Evolutionary conservation across 2,888 invertebrate genomes (phyloP), one percentile per base, ranked within the genome.

Genomic region (Lypha dubia): DNA sequence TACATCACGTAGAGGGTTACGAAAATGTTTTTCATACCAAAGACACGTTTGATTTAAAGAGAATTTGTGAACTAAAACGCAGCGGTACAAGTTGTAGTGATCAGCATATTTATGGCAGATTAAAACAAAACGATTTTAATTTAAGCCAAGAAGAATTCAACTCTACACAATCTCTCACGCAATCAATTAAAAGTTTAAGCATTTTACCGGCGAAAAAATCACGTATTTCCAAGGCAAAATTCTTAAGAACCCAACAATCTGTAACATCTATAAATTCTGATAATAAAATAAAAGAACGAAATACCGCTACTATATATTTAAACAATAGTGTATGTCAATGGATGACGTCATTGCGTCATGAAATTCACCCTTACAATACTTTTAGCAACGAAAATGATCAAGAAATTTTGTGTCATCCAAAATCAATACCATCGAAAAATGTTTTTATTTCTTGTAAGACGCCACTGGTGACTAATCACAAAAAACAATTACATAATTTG

Each of bases 1-100:
- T 92, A 24, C 92, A 92, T 86, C 91, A 92, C 85, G 91, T 92
- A 51, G 91, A 90, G 49, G 91, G 89, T 5, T 88, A 84, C 77
- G 88, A 89, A 6, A 88, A 90, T 73, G 91, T 91, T 0, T 92
- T 91, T 70, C 89, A 89, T 79, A 92, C 92, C 46, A 91, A 91
- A 75, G 89, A 90, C 60, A 90, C 91, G 5, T 92, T 92, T 62
- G 92, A 92, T 88, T 88, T 92, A 82, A 89, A 89, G 82, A 88
- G 88, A 41, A 92, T 92, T 60, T 91, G 90, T 82, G 89, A 91
- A 79, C 86, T 91, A 17, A 92, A 92, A 85, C 88, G 88, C 51
- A 67, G 80, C 51, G 60, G 24, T 2, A 87, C 88, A 71, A 91
- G 91, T 70, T 88, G 88, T 70, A 91, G 91, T 79, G 91, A 91